These are phyloP conservation scores for Tetrax tetrax DNA, from an alignment of 2,113 vertebrate genomes.

Conservation along the genomic window DNA sequence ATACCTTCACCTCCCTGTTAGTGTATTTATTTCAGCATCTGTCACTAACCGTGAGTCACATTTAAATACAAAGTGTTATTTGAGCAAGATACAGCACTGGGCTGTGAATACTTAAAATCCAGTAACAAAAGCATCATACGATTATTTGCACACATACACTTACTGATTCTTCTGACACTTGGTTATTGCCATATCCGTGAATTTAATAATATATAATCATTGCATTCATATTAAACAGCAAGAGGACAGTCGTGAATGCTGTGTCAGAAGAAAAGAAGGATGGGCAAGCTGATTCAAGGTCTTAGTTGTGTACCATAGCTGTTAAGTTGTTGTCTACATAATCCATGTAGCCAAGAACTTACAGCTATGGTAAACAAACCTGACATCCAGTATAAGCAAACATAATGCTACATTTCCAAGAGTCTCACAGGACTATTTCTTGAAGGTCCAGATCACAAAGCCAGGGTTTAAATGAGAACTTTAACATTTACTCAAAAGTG, in stretches of 20 bases:
- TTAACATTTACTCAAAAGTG: background rate
- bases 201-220: background rate
- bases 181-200: background rate
- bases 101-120: background rate
- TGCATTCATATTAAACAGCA: background rate
- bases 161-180: background rate
- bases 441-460: background rate
- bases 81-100: background rate
- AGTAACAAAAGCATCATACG: background rate
- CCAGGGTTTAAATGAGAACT: background rate
- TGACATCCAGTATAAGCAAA: background rate
- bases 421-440: background rate
- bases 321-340: too few species aligned
- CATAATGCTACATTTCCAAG: background rate
- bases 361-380: background rate
- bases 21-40: slow-evolving; percentile 49
- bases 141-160: background rate
- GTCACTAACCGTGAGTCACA: slow-evolving; percentile 33
- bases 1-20: slow-evolving; percentile 1
- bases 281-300: background rate
- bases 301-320: too few species aligned
- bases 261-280: background rate
- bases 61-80: slow-evolving; percentile 21
- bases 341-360: background rate
- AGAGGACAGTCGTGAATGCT: background rate